Percentiles rank a stretch among this genome's conserved stretches.
These are phyloP conservation scores for Adoxophyes honmai DNA, from an alignment of 1,140 invertebrate genomes.

Conservation along the genomic window DNA sequence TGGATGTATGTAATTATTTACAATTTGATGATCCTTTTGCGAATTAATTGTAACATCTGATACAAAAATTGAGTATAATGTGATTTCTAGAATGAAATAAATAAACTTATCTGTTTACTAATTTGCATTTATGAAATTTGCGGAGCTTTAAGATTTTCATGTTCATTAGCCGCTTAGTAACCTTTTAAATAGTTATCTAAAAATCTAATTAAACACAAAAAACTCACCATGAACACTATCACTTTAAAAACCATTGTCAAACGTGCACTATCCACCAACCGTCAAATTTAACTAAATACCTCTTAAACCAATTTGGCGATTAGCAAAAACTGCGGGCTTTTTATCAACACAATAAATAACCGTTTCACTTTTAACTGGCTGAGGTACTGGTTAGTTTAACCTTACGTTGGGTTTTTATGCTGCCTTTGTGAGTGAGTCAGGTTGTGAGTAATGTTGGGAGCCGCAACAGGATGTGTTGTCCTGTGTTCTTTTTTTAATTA, in stretches of 20 bases:
- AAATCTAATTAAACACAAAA: neutral
- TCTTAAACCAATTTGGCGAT: neutral
- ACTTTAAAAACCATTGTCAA: neutral
- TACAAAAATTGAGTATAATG: too few species aligned
- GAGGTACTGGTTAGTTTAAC: neutral
- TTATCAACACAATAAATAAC: slow-evolving; percentile 12
- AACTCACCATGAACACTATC: slow-evolving; percentile 7
- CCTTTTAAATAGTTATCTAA: too few species aligned
- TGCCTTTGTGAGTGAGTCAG: neutral
- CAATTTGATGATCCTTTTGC: too few species aligned
- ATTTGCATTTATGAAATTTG: too few species aligned
- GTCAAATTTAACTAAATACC: neutral
- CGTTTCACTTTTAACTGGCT: neutral
- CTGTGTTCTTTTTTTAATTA: too few species aligned
- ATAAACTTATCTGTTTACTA: too few species aligned
- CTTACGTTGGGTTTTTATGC: neutral
- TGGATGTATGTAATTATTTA: too few species aligned
- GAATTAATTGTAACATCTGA: too few species aligned
- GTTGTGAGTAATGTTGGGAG: neutral
- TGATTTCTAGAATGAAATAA: too few species aligned
- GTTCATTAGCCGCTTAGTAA: too few species aligned
- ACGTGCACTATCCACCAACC: neutral
- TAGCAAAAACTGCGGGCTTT: slow-evolving; percentile 1
- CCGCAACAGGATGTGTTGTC: neutral
- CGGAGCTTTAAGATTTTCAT: too few species aligned